Conservation (phyloP, 2,888 invertebrate species). For the Prosapia bicincta region DNA sequence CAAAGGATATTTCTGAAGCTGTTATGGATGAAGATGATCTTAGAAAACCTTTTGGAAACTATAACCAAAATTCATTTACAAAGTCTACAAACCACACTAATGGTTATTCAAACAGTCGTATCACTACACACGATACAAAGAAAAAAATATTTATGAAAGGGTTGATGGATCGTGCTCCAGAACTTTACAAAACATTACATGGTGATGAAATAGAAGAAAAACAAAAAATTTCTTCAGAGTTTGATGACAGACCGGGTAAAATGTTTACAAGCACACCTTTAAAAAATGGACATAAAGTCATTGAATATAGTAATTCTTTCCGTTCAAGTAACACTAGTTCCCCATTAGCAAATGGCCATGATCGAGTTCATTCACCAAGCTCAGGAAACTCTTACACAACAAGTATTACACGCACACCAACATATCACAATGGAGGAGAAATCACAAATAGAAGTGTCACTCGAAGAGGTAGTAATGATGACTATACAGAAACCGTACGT, state of each 20-base stretch:
- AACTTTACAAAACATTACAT: constrained; percentile 66
- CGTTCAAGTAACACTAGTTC: constrained; percentile 36
- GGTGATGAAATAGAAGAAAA: constrained; percentile 49
- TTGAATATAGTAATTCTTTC: constrained; percentile 41
- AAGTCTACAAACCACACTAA: constrained; percentile 38
- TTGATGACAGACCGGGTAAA: constrained; percentile 21
- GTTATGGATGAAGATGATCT: constrained; percentile 44
- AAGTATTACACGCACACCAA: constrained; percentile 37
- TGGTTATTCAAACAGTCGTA: constrained; percentile 50
- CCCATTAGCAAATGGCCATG: constrained; percentile 27
- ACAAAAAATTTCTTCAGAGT: constrained; percentile 18
- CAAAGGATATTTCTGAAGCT: constrained; percentile 69
- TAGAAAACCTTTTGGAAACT: constrained; percentile 32
- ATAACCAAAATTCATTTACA: constrained; percentile 32
- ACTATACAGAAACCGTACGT: constrained; percentile 68
- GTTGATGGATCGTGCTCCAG: constrained; percentile 67
- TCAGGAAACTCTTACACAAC: constrained; percentile 26
- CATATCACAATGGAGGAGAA: constrained; percentile 34
- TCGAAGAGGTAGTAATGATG: constrained; percentile 58
- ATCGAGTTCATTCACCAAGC: constrained; percentile 32
- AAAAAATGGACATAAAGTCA: constrained; percentile 40
- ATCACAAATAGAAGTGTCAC: constrained; percentile 43
- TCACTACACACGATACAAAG: constrained; percentile 54
- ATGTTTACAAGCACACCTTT: constrained; percentile 41
- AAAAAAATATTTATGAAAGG: constrained; percentile 66